Percentiles rank a stretch among this genome's conserved stretches.
phyloP scores from a whole-genome alignment of 1,140 invertebrate genomes.

The Sminthurides bifidus region DNA sequence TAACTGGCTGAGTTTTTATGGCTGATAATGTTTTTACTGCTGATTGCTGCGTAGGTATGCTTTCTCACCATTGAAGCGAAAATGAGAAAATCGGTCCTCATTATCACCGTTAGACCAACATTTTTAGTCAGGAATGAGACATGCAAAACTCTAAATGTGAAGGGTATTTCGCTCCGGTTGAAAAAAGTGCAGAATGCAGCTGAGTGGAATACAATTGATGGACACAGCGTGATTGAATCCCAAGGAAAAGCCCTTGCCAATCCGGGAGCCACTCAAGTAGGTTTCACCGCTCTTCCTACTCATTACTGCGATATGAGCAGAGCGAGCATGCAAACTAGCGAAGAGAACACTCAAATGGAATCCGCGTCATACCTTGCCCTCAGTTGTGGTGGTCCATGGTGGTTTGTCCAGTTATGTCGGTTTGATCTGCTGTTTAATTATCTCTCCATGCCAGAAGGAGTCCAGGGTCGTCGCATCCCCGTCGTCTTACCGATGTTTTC shows the following conservation, averaged over 20 bases:
- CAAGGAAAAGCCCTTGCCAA: background rate
- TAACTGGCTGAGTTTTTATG: background rate
- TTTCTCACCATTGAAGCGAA: background rate
- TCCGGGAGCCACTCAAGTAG: background rate
- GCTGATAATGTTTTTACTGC: background rate
- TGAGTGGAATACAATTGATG: constrained; percentile 1
- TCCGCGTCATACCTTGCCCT: constrained; percentile 27
- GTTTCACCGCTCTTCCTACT: background rate
- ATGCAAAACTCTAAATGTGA: constrained; percentile 8
- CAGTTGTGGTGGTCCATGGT: constrained; percentile 21
- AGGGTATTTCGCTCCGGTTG: no score
- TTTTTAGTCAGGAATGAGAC: no score
- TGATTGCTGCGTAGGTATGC: background rate
- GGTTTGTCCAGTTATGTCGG: constrained; percentile 26
- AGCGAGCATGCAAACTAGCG: background rate
- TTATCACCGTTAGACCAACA: background rate
- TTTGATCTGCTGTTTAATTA: constrained; percentile 22
- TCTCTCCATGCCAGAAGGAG: constrained; percentile 9
- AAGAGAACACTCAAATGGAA: constrained; percentile 9
- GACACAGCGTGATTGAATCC: background rate
- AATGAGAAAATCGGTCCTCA: background rate
- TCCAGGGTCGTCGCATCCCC: constrained; percentile 16
- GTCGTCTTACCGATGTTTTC: constrained; percentile 20
- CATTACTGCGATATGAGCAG: background rate
- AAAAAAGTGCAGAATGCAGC: no score